Evolutionary conservation across 2,888 invertebrate genomes (phyloP), one percentile per base, ranked within the genome.

Genomic region (Melinaea marsaeus): DNA sequence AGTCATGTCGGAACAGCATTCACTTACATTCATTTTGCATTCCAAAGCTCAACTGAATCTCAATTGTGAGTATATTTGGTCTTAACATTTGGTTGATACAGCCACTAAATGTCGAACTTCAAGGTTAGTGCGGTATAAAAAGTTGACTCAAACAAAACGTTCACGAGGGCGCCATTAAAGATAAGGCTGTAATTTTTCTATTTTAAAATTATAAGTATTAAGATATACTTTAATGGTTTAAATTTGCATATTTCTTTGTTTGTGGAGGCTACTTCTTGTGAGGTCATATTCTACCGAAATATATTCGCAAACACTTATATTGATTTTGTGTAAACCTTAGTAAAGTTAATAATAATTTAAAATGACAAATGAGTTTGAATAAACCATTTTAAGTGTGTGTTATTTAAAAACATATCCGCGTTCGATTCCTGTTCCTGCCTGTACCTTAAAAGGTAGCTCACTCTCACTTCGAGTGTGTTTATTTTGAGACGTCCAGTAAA

Each of bases 401-500:
- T 6, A 37, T 37, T 6, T 6, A 6, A 37, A 37, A 4, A 37
- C 37, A 7, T 6, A 37, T 37, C 7, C 42, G 42, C 6, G 11
- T 42, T 42, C 11, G 7, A 42, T 42, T 42, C 42, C 6, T 42
- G 6, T 42, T 42, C 42, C 7, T 9, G 9, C 11, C 7, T 51
- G 51, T 32, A 4, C 6, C 3, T 22, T 51, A 51, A 22, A 51
- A 32, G 51, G 51, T 32, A 11, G 51, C 32, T 9, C 22, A 51
- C 2, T 48, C 48, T 32, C 32, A 32, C 32, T 51, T 32, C 32
- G 6, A 9, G 13, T 32, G 32, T n/a, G 51, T 51, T 51, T 51
- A 51, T 51, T 51, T 51, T 51, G 51, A 51, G 32, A 51, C 51
- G 51, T 51, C 73, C 72, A 69, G 71, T 71, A 74, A 73, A 74